These are phyloP conservation scores for Melolontha melolontha DNA, from an alignment of 2,888 invertebrate genomes.

Conservation along the genomic window DNA sequence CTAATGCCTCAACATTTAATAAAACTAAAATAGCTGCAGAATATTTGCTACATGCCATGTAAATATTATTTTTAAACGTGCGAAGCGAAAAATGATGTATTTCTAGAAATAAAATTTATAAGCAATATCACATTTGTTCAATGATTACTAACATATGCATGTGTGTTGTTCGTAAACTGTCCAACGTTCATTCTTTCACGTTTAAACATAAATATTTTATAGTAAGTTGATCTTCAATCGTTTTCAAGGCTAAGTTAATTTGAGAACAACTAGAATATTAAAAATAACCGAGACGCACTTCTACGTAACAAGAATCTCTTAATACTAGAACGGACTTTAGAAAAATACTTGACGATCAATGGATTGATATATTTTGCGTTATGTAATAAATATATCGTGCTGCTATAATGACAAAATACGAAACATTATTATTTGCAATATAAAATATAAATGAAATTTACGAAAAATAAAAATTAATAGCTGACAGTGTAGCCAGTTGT, in stretches of 20 bases:
- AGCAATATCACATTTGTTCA: slow-evolving; percentile 18
- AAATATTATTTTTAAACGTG: too few relatives aligned
- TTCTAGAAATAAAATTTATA: neutral
- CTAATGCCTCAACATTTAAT: too few relatives aligned
- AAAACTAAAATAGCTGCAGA: neutral
- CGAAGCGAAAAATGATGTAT: too few relatives aligned
- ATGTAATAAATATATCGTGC: too few relatives aligned
- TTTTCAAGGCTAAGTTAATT: slow-evolving; percentile 30
- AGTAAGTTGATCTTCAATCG: slow-evolving; percentile 30
- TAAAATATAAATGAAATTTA: too few relatives aligned
- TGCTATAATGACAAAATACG: too few relatives aligned
- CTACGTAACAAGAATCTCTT: slow-evolving; percentile 1
- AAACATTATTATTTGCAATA: too few relatives aligned
- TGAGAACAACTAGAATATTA: slow-evolving; percentile 32
- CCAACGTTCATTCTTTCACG: neutral
- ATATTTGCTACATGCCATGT: neutral
- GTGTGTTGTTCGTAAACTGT: neutral
- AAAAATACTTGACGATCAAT: too few relatives aligned
- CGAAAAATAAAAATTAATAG: too few relatives aligned
- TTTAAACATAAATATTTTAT: slow-evolving; percentile 11
- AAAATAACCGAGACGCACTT: slow-evolving; percentile 20
- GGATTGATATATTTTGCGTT: too few relatives aligned
- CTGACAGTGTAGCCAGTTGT: too few relatives aligned
- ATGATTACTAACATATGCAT: neutral
- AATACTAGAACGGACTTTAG: too few relatives aligned